Evolutionary conservation across 2,797 vertebrate species (phyloP).

Genomic region (Melanotaenia pygmaea): DNA sequence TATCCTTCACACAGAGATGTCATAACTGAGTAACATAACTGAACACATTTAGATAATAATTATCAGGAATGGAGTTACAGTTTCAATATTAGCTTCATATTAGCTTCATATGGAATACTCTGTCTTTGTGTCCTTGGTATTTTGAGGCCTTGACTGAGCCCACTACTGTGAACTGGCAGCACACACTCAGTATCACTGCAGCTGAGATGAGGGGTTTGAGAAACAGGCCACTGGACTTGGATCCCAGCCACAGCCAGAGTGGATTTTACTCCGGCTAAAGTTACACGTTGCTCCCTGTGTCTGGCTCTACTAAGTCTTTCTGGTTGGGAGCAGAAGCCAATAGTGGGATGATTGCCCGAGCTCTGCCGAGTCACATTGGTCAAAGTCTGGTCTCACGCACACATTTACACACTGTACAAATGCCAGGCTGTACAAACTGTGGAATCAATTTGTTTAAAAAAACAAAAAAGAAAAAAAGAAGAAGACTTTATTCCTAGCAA

Average conservation of each 20-base stretch:
- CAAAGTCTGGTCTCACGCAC: conserved; percentile 47
- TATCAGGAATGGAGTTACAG: conserved; percentile 21
- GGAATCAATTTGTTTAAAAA: conserved; percentile 3
- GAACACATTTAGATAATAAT: conserved; percentile 30
- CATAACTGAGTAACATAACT: neutral
- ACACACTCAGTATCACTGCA: conserved; percentile 30
- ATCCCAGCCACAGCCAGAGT: conserved; percentile 44
- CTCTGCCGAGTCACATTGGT: conserved; percentile 49
- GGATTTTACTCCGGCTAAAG: conserved; percentile 60
- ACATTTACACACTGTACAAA: conserved; percentile 10
- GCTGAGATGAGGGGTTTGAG: conserved; percentile 32
- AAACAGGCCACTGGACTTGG: conserved; percentile 61
- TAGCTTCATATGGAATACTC: conserved; percentile 40
- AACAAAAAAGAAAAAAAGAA: no score
- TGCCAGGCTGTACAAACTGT: conserved; percentile 22
- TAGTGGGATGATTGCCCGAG: conserved; percentile 46
- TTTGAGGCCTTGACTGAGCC: conserved; percentile 55
- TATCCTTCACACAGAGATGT: conserved; percentile 12
- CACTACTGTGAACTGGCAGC: conserved; percentile 35
- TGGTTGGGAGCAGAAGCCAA: conserved; percentile 58
- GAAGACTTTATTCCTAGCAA: conserved; percentile 7
- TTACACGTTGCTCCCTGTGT: conserved; percentile 47
- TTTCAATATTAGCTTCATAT: conserved; percentile 45
- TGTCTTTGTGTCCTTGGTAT: conserved; percentile 44
- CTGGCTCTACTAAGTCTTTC: conserved; percentile 43